A percentile compares a stretch with the other conserved stretches of the same genome.
Evolutionary conservation across 2,888 invertebrate species (phyloP).

Genomic region (Cataglyphis livida): DNA sequence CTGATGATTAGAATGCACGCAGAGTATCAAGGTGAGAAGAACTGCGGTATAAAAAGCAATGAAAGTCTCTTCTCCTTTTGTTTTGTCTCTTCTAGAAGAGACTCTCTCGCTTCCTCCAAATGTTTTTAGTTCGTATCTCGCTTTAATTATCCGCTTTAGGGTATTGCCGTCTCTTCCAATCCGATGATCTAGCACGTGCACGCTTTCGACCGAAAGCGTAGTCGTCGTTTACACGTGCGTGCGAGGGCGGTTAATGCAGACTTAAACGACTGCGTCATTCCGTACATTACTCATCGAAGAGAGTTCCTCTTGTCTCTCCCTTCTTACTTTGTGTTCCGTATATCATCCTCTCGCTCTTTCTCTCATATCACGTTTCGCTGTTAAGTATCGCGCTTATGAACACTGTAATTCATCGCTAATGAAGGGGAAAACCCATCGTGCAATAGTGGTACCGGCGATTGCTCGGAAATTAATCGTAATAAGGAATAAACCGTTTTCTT

Average conservation of each 20-base stretch:
- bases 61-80: slow-evolving; percentile 39
- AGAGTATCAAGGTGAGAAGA: slow-evolving; percentile 27
- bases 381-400: slow-evolving; percentile 49
- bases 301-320: slow-evolving; percentile 25
- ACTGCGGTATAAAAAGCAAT: slow-evolving; percentile 45
- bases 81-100: not conserved
- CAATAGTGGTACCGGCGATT: slow-evolving; percentile 31
- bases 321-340: not conserved
- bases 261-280: slow-evolving; percentile 75
- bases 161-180: not conserved
- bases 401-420: slow-evolving; percentile 59
- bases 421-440: slow-evolving; percentile 44
- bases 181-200: slow-evolving; percentile 15
- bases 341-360: slow-evolving; percentile 9
- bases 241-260: slow-evolving; percentile 57
- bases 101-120: slow-evolving; percentile 12
- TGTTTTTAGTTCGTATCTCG: slow-evolving; percentile 17
- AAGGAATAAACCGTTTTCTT: slow-evolving; percentile 57
- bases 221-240: slow-evolving; percentile 35
- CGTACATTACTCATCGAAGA: slow-evolving; percentile 69
- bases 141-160: slow-evolving; percentile 32
- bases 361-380: slow-evolving; percentile 6
- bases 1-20: slow-evolving; percentile 11
- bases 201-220: slow-evolving; percentile 13
- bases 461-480: slow-evolving; percentile 58